A percentile compares a stretch with the other conserved stretches of the same genome.
These are phyloP conservation scores for Cyprinodon variegatus DNA, from an alignment of 2,113 vertebrate genomes.

Conservation along the genomic window DNA sequence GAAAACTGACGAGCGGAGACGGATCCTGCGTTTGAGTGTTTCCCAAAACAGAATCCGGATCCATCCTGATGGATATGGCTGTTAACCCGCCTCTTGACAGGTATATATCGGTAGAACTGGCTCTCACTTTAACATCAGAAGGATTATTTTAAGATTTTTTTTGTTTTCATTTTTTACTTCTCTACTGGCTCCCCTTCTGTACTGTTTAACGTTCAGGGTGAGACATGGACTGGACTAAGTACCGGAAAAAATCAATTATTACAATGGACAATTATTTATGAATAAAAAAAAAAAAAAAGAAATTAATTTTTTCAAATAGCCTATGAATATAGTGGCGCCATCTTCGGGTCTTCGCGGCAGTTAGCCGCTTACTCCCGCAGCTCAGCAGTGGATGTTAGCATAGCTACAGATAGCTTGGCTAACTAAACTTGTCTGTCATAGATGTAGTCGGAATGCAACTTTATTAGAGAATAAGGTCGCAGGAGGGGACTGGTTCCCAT, in stretches of 20 bases:
- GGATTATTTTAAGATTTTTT: constrained; percentile 58
- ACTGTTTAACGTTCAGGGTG: constrained; percentile 9
- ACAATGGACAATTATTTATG: not conserved
- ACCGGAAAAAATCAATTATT: not conserved
- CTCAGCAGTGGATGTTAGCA: constrained; percentile 47
- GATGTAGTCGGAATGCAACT: too few species aligned
- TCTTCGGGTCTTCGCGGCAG: constrained; percentile 59
- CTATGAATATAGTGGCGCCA: constrained; percentile 61
- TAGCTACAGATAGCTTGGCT: constrained; percentile 57
- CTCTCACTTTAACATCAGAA: constrained; percentile 59
- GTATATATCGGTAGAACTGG: constrained; percentile 78
- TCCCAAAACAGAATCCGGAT: constrained; percentile 79
- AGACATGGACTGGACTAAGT: constrained; percentile 18
- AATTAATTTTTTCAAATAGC: not conserved
- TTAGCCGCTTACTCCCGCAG: constrained; percentile 52
- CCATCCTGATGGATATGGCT: constrained; percentile 84
- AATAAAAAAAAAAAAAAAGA: not conserved
- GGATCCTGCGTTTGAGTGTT: constrained; percentile 68
- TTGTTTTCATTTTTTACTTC: constrained; percentile 14
- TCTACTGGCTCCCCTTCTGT: constrained; percentile 8
- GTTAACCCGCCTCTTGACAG: constrained; percentile 80
- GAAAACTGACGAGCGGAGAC: constrained; percentile 56
- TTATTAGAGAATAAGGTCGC: too few species aligned
- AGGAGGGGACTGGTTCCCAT: too few species aligned
- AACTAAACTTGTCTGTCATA: not conserved